Evolutionary conservation across 2,888 invertebrate genomes (phyloP), one percentile per base, ranked within the genome.

Genomic region (Linnaemya vulpina): DNA sequence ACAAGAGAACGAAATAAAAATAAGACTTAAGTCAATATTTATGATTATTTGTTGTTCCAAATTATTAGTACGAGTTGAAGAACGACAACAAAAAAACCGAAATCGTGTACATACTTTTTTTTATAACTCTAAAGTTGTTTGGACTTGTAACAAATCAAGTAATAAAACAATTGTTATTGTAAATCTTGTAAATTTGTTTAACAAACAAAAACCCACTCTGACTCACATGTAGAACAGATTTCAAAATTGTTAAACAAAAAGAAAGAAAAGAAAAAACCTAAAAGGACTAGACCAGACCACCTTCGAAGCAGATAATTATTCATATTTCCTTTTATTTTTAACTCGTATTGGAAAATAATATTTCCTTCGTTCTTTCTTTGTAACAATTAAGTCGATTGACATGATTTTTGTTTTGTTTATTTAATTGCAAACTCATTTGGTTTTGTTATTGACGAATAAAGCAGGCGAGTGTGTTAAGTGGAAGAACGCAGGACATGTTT

Each of bases 21-120:
- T 11, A 10, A 60, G 49, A 25, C 65, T 49, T 35, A 58, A 74
- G 60, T 67, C 80, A 80, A 80, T 60, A 77, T 81, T 81, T 81
- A 75, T 75, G 82, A 82, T 78, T 82, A 85, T 85, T 85, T 85
- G 78, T 82, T 78, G 82, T 75, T 75, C 70, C 58, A 62, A 85
- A 68, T 82, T 77, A 78, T 78, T 82, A 75, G 74, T 77, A 65
- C 43, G 40, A 70, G 63, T 49, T 30, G 15, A 58, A 58, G 38
- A 38, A 55, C 17, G 15, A 30, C 30, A 43, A 75, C 62, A 68
- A 68, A 74, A 53, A 51, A 38, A 22, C 0, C 0, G 40, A 85
- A 85, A 78, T 82, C 85, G 85, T 85, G 85, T 70, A 43, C 5
- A 13, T 30, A 11, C 76, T 49, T 71, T 67, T 68, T 68, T 40